Conservation (phyloP, 2,113 vertebrate genomes). For the Neotoma lepida region DNA sequence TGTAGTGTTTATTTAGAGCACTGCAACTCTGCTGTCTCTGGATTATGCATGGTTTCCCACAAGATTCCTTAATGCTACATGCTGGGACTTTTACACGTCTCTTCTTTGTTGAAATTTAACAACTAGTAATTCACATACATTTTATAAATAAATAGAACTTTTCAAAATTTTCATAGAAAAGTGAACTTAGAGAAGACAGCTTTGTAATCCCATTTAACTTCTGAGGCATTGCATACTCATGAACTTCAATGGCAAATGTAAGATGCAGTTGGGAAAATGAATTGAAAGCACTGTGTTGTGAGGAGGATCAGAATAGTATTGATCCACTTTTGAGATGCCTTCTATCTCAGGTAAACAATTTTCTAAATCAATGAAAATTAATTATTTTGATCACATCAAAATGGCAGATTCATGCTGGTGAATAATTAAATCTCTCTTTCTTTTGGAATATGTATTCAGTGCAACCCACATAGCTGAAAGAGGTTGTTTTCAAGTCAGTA, state of each 20-base stretch:
- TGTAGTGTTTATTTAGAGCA: neutral
- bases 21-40: neutral
- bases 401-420: neutral
- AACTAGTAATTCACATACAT: neutral
- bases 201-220: neutral
- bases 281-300: neutral
- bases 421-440: constrained; percentile 46
- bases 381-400: constrained; percentile 49
- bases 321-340: neutral
- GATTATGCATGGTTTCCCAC: neutral
- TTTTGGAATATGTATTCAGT: neutral
- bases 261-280: neutral
- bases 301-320: neutral
- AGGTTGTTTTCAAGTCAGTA: neutral
- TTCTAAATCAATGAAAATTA: constrained; percentile 44
- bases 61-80: neutral
- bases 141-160: neutral
- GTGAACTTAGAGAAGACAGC: neutral
- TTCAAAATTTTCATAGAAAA: neutral
- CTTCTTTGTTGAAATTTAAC: neutral
- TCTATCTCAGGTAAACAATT: neutral
- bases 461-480: neutral
- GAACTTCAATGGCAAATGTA: neutral
- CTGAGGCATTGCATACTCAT: neutral
- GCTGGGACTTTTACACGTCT: neutral